These are phyloP conservation scores for Lamellibrachia columna DNA, from an alignment of 2,888 invertebrate species.

Conservation along the genomic window DNA sequence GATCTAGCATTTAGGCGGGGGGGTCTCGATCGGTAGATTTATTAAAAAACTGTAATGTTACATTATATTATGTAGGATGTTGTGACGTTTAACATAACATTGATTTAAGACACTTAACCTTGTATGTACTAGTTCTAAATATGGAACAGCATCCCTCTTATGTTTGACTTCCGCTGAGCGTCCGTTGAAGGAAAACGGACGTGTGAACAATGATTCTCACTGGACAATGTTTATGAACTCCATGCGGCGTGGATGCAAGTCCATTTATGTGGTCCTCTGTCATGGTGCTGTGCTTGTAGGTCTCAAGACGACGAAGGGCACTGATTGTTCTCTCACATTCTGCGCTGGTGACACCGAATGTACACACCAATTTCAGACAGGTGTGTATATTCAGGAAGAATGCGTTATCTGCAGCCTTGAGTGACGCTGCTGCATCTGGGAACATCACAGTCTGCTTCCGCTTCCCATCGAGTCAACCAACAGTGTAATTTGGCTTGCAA, in stretches of 20 bases:
- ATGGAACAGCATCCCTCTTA: too few relatives aligned
- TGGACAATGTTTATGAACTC: neutral
- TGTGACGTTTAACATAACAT: too few relatives aligned
- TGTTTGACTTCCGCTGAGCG: too few relatives aligned
- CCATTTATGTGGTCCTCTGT: slow-evolving; percentile 26
- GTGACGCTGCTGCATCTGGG: slow-evolving; percentile 19
- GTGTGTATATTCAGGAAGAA: neutral
- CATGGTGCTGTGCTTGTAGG: slow-evolving; percentile 7
- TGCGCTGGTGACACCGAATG: neutral
- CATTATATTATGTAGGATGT: too few relatives aligned
- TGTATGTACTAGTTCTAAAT: too few relatives aligned
- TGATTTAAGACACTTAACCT: too few relatives aligned
- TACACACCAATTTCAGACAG: neutral
- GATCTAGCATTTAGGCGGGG: too few relatives aligned
- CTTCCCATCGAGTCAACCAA: neutral
- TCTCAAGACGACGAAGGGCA: slow-evolving; percentile 22
- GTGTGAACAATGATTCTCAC: too few relatives aligned
- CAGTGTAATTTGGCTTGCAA: too few relatives aligned
- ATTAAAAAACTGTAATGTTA: too few relatives aligned
- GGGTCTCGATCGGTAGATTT: too few relatives aligned
- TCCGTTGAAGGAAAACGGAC: too few relatives aligned
- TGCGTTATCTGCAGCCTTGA: slow-evolving; percentile 16
- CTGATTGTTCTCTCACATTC: slow-evolving; percentile 22
- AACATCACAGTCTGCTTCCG: neutral
- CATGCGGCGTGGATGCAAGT: neutral